phyloP scores from a whole-genome alignment of 2,888 invertebrate genomes.

The Ophraella communa region DNA sequence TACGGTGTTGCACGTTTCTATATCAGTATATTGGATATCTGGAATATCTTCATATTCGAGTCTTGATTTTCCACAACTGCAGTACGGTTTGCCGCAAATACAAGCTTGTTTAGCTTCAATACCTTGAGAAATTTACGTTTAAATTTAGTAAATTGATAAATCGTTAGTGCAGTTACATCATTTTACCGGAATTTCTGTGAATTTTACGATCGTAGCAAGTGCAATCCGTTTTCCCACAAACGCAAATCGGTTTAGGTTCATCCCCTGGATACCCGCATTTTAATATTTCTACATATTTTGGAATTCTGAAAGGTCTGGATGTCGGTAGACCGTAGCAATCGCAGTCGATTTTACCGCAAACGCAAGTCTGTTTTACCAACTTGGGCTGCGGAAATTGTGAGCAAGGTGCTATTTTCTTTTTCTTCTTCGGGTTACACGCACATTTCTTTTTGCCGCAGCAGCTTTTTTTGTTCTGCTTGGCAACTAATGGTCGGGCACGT shows the following conservation, averaged over 20 bases:
- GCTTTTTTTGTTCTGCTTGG: neutral
- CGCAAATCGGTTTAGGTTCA: neutral
- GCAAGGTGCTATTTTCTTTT: neutral
- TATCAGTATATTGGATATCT: neutral
- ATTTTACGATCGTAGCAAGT: neutral
- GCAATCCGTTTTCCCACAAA: neutral
- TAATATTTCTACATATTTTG: neutral
- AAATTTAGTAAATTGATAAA: no score
- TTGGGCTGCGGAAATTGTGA: neutral
- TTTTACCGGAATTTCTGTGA: neutral
- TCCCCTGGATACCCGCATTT: neutral
- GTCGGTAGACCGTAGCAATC: neutral
- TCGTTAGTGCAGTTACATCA: no score
- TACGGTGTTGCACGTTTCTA: neutral
- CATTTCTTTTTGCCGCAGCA: constrained; percentile 5
- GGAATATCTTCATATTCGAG: neutral
- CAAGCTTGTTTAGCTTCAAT: neutral
- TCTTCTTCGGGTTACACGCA: neutral
- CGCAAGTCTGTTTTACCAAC: neutral
- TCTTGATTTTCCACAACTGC: neutral
- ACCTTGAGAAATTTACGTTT: no score
- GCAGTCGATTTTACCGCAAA: neutral
- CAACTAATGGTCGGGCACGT: neutral
- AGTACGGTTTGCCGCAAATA: neutral
- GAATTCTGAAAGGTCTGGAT: neutral